These are phyloP conservation scores for Picathartes gymnocephalus DNA, from an alignment of 2,113 vertebrate genomes.

Conservation along the genomic window DNA sequence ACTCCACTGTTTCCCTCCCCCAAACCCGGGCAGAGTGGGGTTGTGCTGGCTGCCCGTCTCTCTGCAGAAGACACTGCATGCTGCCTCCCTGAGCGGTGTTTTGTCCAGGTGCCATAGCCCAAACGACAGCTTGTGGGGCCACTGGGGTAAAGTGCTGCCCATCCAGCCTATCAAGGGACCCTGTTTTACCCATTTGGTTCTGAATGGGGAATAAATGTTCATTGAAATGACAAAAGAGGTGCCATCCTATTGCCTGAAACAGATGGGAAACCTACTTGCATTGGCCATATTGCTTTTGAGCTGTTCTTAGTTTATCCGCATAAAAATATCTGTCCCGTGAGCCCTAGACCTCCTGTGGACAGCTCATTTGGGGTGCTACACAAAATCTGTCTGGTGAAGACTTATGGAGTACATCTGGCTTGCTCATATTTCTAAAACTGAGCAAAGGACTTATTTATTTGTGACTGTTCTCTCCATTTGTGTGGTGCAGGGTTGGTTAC, in stretches of 20 bases:
- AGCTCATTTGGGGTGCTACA: not conserved
- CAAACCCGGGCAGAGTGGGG: fast-evolving
- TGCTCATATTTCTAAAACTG: not conserved
- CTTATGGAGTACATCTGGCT: not conserved
- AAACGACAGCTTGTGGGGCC: not conserved
- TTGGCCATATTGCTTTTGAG: not conserved
- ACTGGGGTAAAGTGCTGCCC: not conserved
- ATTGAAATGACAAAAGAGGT: not conserved
- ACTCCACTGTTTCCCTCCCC: not conserved
- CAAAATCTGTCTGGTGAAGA: not conserved
- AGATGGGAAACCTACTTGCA: not conserved
- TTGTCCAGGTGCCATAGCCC: not conserved
- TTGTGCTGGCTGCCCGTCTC: not conserved
- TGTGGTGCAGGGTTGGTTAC: not conserved
- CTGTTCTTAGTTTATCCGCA: not conserved
- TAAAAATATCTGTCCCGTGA: not conserved
- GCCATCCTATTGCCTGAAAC: not conserved
- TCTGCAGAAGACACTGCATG: not conserved
- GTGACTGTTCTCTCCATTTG: not conserved
- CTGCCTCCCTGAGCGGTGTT: not conserved
- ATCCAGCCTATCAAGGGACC: not conserved
- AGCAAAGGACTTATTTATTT: not conserved
- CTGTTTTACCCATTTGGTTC: not conserved
- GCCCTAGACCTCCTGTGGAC: not conserved
- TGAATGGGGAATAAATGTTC: not conserved